These are phyloP conservation scores for Leucophenga varia DNA, from an alignment of 1,140 invertebrate genomes.

Conservation along the genomic window DNA sequence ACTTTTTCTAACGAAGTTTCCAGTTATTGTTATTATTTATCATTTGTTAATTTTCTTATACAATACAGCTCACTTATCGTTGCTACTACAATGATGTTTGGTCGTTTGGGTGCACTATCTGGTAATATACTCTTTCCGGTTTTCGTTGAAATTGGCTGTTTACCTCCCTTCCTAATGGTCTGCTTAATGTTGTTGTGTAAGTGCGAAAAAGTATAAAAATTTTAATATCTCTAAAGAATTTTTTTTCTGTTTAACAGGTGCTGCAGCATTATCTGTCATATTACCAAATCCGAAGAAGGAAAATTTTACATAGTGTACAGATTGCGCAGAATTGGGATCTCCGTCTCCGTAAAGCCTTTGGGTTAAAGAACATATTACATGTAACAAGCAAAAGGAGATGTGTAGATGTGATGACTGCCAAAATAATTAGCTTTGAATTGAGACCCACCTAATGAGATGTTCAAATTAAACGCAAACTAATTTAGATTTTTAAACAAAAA, in stretches of 20 bases:
- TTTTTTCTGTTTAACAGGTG: slow-evolving; percentile 21
- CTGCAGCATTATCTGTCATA: slow-evolving; percentile 29
- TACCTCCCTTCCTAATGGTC: slow-evolving; percentile 52
- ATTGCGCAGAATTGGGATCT: no score
- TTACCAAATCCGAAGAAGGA: slow-evolving; percentile 37
- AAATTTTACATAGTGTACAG: slow-evolving; percentile 30
- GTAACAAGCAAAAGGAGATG: no score
- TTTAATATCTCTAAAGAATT: background rate
- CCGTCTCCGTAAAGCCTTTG: no score
- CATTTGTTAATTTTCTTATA: no score
- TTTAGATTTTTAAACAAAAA: no score
- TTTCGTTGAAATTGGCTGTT: slow-evolving; percentile 42
- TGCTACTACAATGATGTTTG: slow-evolving; percentile 49
- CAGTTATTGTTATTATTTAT: no score
- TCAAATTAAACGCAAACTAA: no score
- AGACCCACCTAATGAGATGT: no score
- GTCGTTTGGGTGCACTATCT: slow-evolving; percentile 43
- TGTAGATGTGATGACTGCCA: no score
- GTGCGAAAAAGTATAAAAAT: background rate
- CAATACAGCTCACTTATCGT: slow-evolving; percentile 38
- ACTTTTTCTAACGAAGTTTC: no score
- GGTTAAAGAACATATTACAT: no score
- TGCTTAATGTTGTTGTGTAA: slow-evolving; percentile 37
- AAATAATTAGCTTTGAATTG: no score
- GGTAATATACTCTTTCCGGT: slow-evolving; percentile 49